Evolutionary conservation across 2,113 vertebrate species (phyloP), one percentile per base, ranked within the genome.

Genomic region (Hiodon alosoides): DNA sequence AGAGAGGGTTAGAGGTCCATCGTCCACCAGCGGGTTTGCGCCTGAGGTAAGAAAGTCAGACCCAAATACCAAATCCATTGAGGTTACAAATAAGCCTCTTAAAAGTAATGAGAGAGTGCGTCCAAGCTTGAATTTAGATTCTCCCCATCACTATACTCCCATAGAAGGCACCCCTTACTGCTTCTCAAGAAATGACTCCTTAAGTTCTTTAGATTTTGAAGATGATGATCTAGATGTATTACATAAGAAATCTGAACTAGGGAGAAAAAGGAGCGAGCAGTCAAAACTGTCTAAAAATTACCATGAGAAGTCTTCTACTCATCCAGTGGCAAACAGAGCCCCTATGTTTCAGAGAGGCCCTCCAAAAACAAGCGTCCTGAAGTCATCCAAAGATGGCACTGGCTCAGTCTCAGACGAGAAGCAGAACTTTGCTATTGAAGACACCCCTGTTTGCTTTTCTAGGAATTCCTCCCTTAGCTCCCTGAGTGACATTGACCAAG

Each of bases 91-190:
- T 75, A 94, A 94, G 82, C 69, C 91, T 59, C 85, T 89, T 78
- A 92, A 88, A 84, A 89, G 92, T 0, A 94, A 95, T 81, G 93
- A 94, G 5, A 84, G 89, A 79, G 77, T 85, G 68, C 91, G 88
- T 85, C 91, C 91, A 82, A 93, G 80, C 82, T 98, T 89, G 89
- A 81, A 93, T 64, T 97, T 98, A 68, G 96, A 99, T 87, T 98
- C 97, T 0, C 96, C 95, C 3, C 94, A 95, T 75, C 96, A 97
- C 85, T 99, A 98, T 82, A 99, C 96, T 0, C 97, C 97, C 64
- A 98, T 99, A 78, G 97, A 99, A 78, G 97, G 97, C 55, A 98
- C 97, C 57, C 97, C 97, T 0, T 98, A 96, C n/a, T 99, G 97
- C 85, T 98, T 98, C 83, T 98, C 97, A 76, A 90, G 95, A 62